Evolutionary conservation across 1,140 invertebrate genomes (phyloP).

Genomic region (Holotrichia oblita): DNA sequence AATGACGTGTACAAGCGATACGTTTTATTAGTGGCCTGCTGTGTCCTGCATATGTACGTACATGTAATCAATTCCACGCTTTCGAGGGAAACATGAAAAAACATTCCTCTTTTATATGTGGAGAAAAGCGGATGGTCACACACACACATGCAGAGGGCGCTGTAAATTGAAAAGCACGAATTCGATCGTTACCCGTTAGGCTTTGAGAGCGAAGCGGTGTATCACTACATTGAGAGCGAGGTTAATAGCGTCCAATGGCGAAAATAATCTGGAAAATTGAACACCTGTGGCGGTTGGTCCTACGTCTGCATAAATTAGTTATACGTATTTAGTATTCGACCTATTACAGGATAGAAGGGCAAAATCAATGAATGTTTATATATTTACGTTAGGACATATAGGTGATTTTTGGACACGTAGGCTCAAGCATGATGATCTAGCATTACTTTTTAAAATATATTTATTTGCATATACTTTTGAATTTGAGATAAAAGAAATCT

Average conservation of each 20-base stretch:
- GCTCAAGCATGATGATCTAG: no score
- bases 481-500: no score
- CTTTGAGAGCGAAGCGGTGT: background rate
- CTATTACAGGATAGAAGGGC: no score
- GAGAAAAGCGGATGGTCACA: background rate
- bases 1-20: no score
- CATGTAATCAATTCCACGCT: conserved; percentile 1
- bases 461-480: no score
- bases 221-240: background rate
- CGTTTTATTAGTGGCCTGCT: background rate
- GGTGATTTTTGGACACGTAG: no score
- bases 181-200: background rate
- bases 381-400: no score
- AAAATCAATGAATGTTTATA: no score
- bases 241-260: conserved; percentile 4
- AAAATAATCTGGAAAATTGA: conserved; percentile 17
- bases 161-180: background rate
- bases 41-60: background rate
- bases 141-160: background rate
- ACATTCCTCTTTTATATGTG: background rate
- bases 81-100: background rate
- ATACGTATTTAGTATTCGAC: background rate
- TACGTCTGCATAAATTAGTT: background rate
- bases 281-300: conserved; percentile 4
- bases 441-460: no score